phyloP scores from a whole-genome alignment of 2,888 invertebrate species.

The Hyposoter dolosus region DNA sequence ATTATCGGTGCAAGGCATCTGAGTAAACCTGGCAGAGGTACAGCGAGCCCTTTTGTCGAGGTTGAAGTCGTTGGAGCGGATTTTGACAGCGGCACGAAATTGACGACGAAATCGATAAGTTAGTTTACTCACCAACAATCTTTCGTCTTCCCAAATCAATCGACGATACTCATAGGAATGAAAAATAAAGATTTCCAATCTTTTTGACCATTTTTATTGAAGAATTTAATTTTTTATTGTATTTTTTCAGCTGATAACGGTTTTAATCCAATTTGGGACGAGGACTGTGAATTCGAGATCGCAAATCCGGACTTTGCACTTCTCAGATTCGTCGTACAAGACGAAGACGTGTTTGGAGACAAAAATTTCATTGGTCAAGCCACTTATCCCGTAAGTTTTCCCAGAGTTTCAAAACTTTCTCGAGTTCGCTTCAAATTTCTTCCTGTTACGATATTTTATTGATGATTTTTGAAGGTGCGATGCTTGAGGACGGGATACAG shows the following conservation, averaged over 20 bases:
- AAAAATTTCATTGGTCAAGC: conserved; percentile 98
- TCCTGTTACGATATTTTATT: not conserved
- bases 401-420: not conserved
- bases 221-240: not conserved
- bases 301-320: conserved; percentile 93
- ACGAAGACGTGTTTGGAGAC: conserved; percentile 99
- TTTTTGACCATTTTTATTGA: not conserved
- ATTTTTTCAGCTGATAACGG: conserved; percentile 92
- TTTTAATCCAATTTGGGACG: conserved; percentile 97
- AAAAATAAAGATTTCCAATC: not conserved
- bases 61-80: conserved; percentile 96
- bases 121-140: conserved; percentile 81
- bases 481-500: conserved; percentile 95
- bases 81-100: conserved; percentile 93
- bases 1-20: conserved; percentile 97
- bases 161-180: no score
- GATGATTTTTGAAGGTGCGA: conserved; percentile 85
- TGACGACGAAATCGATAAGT: conserved; percentile 94
- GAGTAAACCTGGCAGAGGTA: conserved; percentile 92
- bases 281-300: conserved; percentile 92
- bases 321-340: conserved; percentile 94
- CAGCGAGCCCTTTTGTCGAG: conserved; percentile 96
- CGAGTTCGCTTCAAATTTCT: not conserved
- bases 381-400: conserved; percentile 91
- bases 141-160: not conserved